Evolutionary conservation across 2,888 invertebrate species (phyloP), one percentile per base, ranked within the genome.

Genomic region (Ectemnius cavifrons): DNA sequence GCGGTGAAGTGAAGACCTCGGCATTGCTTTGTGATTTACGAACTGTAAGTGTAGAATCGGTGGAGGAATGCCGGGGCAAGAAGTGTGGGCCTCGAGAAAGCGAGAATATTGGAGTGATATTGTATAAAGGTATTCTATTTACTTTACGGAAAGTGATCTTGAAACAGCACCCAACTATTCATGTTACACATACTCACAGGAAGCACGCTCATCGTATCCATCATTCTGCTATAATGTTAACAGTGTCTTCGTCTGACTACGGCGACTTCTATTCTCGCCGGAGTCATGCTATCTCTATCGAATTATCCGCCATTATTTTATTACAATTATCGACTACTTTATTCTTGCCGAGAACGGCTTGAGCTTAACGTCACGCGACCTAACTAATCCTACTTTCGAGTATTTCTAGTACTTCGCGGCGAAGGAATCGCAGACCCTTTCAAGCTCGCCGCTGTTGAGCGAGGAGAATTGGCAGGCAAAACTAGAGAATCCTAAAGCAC

Each of bases 211-310:
- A 61, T 61, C 46, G 46, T 46, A 37, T 37, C 37, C 37, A 37
- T 37, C 37, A 37, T 6, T 37, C 37, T 37, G 37, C 37, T 37
- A 11, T 37, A 37, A 37, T 37, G 37, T 37, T 52, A 16, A 52
- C 16, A 52, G 52, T 52, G 16, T 63, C 71, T 68, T 47, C 59
- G 56, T 56, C 49, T 23, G 63, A 49, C 56, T 69, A 27, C n/a
- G 37, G 14, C 66, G 46, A 58, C 64, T 61, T 57, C 23, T 16
- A 52, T 52, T 52, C 52, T 37, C 37, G 37, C 37, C 37, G 37
- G 8, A 37, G 37, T 11, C 37, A 62, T 18, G 37, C 49, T 47
- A 45, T 67, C 63, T 67, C 67, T 20, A 16, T 23, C 37, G 37
- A 37, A 46, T 8, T 11, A 47, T 27, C 23, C 46, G 18, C 23